Base-by-base conservation (phyloP, 2,113 vertebrate species). In the Physeter macrocephalus region DNA sequence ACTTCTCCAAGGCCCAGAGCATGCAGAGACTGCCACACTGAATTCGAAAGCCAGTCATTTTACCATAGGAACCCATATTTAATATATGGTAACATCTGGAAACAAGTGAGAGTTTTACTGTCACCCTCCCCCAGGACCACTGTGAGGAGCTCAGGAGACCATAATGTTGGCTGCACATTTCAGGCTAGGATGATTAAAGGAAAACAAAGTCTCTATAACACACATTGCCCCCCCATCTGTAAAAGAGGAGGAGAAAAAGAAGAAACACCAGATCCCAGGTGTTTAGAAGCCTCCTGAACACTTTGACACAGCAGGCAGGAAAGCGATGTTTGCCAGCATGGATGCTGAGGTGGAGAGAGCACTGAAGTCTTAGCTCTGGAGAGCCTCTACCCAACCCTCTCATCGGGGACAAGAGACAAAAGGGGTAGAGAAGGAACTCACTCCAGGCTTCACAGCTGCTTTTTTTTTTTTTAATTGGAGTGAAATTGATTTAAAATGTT, bases 341-440 rank as follows among this genome's bases (percentile, higher is more conserved):
- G 1, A 15, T 46, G 36, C 20, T 23, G 36, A 67, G 31, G 39
- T 36, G 17, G 25, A 69, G 46, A 25, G 11, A 78, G 17, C 2
- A 7, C 15, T 13, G 46, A 43, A 8, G 29, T 36, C 11, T 10
- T 18, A 23, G 61, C 1, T 13, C 41, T 2, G 11, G 1, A 17
- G 13, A 77, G 11, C 36, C 4, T 62, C 64, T 36, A 5, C 13
- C 57, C 46, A 78, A 1, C 4, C 15, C 18, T 62, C 12, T 14
- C 34, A 12, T 0, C 1, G 3, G 34, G 2, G 2, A 72, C 25
- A 91, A 62, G 39, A 18, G 41, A 23, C 17, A n/a, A 9, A 6
- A 5, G 2, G 23, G 14, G 5, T 2, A 14, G 49, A 21, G 8
- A 52, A 18, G 8, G 29, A 25, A 8, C 13, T 9, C 1, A 15